Percentiles rank a stretch among this genome's conserved stretches.
Evolutionary conservation across 2,113 vertebrate species (phyloP).

Genomic region (Heteronetta atricapilla): DNA sequence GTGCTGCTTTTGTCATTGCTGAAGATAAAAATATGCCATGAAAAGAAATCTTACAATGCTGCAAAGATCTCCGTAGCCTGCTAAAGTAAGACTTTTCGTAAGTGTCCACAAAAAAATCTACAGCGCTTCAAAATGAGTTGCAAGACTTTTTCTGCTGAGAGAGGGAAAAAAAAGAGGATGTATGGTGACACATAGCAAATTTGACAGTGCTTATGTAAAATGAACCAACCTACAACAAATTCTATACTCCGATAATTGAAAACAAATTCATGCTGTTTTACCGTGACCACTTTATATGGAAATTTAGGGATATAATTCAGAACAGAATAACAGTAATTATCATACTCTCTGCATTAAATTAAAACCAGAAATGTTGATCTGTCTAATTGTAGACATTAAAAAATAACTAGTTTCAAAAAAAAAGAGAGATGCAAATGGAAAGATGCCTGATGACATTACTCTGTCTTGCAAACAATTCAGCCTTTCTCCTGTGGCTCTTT

Average conservation of each 20-base stretch:
- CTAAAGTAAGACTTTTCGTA: constrained; percentile 29
- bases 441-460: not conserved
- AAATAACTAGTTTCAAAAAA: constrained; percentile 41
- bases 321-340: constrained; percentile 66
- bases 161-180: constrained; percentile 1
- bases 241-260: constrained; percentile 49
- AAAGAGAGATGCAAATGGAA: constrained; percentile 28
- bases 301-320: constrained; percentile 59
- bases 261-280: constrained; percentile 72
- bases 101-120: not conserved
- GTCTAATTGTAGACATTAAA: constrained; percentile 57
- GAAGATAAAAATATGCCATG: not conserved
- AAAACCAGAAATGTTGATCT: constrained; percentile 66
- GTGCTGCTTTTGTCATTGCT: not conserved
- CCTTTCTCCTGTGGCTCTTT: constrained; percentile 10
- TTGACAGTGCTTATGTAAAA: constrained; percentile 69
- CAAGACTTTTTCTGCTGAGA: not conserved
- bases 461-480: not conserved
- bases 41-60: not conserved
- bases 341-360: constrained; percentile 61
- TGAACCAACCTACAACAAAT: constrained; percentile 56
- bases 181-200: constrained; percentile 40
- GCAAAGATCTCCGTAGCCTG: not conserved
- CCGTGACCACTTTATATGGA: constrained; percentile 64
- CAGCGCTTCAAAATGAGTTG: constrained; percentile 1